Evolutionary conservation across 2,797 vertebrate species (phyloP).

Genomic region (Tenualosa thibaudeaui): DNA sequence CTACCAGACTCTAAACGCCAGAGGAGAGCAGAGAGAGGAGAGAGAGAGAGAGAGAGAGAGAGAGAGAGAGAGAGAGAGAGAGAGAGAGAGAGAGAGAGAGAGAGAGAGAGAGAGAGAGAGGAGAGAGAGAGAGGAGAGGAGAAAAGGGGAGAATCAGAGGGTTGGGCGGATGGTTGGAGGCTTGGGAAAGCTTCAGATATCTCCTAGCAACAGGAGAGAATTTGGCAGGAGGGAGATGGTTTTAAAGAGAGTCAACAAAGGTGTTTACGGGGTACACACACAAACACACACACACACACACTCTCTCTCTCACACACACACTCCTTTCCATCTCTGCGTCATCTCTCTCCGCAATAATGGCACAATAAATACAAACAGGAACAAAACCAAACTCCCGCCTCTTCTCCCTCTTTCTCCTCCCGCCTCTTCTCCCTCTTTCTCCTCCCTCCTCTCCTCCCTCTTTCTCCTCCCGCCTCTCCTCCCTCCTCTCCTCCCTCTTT

Average conservation of each 20-base stretch:
- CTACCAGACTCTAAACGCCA: no score
- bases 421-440: background rate
- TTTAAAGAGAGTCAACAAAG: background rate
- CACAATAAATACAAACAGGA: background rate
- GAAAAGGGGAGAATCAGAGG: background rate
- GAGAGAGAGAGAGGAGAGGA: background rate
- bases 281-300: no score
- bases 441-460: no score
- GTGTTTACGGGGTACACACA: background rate
- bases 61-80: no score
- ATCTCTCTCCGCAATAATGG: background rate
- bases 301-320: no score
- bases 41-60: no score
- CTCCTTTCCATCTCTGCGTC: background rate
- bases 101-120: background rate
- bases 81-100: background rate
- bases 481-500: no score
- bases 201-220: background rate
- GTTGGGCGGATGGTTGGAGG: background rate
- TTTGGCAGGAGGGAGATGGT: background rate
- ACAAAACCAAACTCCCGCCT: background rate
- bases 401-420: background rate
- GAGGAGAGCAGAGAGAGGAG: no score
- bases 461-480: background rate
- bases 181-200: background rate